phyloP scores from a whole-genome alignment of 1,140 invertebrate genomes.

The Drosophila arizonae region DNA sequence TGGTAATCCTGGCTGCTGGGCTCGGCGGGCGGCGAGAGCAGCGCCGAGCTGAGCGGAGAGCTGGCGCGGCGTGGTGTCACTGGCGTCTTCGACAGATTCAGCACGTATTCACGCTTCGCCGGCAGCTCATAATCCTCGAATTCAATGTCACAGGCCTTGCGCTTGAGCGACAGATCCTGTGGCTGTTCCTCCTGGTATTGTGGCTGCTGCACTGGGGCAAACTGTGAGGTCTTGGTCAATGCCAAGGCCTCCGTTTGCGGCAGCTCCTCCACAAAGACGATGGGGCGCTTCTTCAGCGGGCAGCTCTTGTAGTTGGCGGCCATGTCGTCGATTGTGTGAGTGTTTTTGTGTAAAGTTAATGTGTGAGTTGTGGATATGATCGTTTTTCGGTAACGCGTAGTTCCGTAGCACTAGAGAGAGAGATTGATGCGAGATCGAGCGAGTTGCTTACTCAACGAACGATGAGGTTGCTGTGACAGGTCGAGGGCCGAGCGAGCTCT shows the following conservation, averaged over 20 bases:
- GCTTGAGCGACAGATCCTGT: conserved; percentile 85
- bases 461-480: conserved; percentile 81
- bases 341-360: neutral
- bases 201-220: conserved; percentile 13
- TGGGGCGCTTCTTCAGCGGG: conserved; percentile 94
- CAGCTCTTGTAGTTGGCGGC: conserved; percentile 91
- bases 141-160: conserved; percentile 53
- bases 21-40: conserved; percentile 63
- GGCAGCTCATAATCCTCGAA: conserved; percentile 63
- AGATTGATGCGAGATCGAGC: conserved; percentile 19
- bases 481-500: conserved; percentile 66
- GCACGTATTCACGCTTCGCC: conserved; percentile 70
- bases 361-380: conserved; percentile 8
- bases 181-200: conserved; percentile 83
- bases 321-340: conserved; percentile 47
- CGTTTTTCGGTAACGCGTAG: conserved; percentile 20
- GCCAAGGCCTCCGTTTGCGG: conserved; percentile 75
- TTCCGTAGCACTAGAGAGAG: conserved; percentile 32
- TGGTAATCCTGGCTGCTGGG: conserved; percentile 54
- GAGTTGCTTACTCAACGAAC: conserved; percentile 73
- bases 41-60: conserved; percentile 46
- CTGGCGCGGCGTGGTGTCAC: conserved; percentile 31
- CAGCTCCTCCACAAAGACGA: conserved; percentile 84
- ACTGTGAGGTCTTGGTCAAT: conserved; percentile 57
- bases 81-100: conserved; percentile 76